Evolutionary conservation across 2,113 vertebrate species (phyloP), one percentile per base, ranked within the genome.

Genomic region (Rana temporaria): DNA sequence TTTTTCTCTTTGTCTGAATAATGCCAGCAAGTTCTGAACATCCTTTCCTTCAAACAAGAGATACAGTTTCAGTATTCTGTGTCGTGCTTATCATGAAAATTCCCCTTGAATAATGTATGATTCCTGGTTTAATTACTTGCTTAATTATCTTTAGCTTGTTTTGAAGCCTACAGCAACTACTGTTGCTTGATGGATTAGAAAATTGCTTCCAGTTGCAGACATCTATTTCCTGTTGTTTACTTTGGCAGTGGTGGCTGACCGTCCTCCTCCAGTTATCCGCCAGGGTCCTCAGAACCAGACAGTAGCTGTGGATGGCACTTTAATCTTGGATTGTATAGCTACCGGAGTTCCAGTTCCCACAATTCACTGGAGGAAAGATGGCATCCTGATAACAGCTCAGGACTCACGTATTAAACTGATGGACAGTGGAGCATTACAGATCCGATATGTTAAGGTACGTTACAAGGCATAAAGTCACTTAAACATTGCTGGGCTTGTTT

Each of bases 281-380:
- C 97, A 99, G 85, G 98, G 97, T 65, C 97, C 98, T 3, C 92
- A 94, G 88, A 99, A 99, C 88, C 98, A 99, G 90, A 98, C 97
- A 0, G 97, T 99, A 34, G 94, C 98, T 9, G 96, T 98, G 42
- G 98, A 99, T 67, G 96, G 98, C 19, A 98, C 97, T 1, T 94
- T 97, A 71, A 87, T 93, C 0, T 92, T 99, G 75, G 96, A 86
- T 88, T 99, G 98, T 67, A 86, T 95, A 89, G 96, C 95, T 73
- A 92, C 94, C 2, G 97, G 97, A 79, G 94, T 91, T 76, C 94
- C 98, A 32, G 88, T 89, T 79, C 97, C 98, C 86, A 98, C 96
- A 57, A 94, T 99, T 88, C 91, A 98, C 85, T 99, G 98, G 98
- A 96, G 96, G 81, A 99, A 99, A 80, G 97, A 99, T 38, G 94